These are phyloP conservation scores for Probosciger aterrimus DNA, from an alignment of 2,113 vertebrate species.

Conservation along the genomic window DNA sequence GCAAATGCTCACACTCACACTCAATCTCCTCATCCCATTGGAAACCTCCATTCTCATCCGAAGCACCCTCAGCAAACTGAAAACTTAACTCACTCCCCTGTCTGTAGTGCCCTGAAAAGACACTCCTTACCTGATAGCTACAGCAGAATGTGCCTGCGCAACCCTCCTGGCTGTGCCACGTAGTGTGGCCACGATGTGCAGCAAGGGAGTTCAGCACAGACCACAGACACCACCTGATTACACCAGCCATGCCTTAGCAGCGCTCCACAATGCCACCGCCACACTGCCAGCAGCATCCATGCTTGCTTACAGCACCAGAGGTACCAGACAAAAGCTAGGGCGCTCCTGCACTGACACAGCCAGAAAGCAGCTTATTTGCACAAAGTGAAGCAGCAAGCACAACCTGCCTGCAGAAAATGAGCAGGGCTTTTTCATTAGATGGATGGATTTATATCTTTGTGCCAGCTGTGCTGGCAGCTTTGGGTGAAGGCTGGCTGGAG, in stretches of 20 bases:
- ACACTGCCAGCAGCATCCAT: neutral
- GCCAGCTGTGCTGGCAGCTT: neutral
- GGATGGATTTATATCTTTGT: neutral
- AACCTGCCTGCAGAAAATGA: neutral
- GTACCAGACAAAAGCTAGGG: neutral
- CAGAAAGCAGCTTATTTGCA: neutral
- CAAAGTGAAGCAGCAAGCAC: neutral
- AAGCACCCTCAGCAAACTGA: neutral
- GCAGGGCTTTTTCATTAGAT: neutral
- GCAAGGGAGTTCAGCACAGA: neutral
- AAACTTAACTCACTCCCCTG: neutral
- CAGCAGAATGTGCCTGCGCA: neutral
- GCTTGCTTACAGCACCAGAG: accelerated
- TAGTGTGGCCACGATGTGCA: accelerated
- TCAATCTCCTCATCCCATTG: neutral
- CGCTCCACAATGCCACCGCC: neutral
- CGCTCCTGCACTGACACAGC: neutral
- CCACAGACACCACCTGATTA: neutral
- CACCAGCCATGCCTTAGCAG: neutral
- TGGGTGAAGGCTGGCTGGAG: neutral
- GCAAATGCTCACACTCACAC: neutral
- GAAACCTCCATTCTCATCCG: neutral
- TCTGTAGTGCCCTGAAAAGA: neutral
- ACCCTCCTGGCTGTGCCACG: neutral
- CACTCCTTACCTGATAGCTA: neutral